Evolutionary conservation across 2,113 vertebrate species (phyloP).

Genomic region (Platichthys flesus): DNA sequence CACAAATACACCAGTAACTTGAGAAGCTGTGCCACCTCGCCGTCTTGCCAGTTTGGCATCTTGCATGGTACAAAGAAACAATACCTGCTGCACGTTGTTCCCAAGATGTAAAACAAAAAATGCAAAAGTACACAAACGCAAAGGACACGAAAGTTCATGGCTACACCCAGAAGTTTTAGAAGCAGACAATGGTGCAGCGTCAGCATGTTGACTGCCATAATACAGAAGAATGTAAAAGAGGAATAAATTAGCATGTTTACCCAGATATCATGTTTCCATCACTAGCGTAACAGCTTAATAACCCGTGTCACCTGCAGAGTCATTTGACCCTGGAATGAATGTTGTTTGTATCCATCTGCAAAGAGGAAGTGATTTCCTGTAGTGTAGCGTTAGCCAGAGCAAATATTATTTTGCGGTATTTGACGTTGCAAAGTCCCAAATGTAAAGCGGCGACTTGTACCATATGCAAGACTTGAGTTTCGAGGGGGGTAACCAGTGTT

Average conservation of each 20-base stretch:
- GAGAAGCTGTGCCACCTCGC: no score
- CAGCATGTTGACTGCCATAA: background rate
- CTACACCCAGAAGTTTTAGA: background rate
- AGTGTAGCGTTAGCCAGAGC: no score
- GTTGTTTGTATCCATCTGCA: background rate
- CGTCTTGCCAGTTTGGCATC: no score
- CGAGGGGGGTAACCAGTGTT: no score
- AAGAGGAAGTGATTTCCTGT: no score
- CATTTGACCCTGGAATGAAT: background rate
- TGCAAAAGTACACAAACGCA: background rate
- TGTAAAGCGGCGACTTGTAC: no score
- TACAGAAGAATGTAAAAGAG: background rate
- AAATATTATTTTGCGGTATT: no score
- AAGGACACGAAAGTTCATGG: background rate
- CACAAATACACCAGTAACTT: no score
- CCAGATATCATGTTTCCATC: background rate
- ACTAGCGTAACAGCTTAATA: background rate
- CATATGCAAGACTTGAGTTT: no score
- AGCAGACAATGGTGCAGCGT: no score
- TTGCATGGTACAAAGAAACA: no score
- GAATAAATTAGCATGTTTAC: background rate
- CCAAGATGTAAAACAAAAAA: background rate
- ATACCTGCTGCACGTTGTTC: constrained; percentile 1
- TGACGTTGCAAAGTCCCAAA: no score
- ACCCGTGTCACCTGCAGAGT: background rate